A percentile compares a stretch with the other conserved stretches of the same genome.
Evolutionary conservation across 2,113 vertebrate species (phyloP).

Genomic region (Cebus imitator): DNA sequence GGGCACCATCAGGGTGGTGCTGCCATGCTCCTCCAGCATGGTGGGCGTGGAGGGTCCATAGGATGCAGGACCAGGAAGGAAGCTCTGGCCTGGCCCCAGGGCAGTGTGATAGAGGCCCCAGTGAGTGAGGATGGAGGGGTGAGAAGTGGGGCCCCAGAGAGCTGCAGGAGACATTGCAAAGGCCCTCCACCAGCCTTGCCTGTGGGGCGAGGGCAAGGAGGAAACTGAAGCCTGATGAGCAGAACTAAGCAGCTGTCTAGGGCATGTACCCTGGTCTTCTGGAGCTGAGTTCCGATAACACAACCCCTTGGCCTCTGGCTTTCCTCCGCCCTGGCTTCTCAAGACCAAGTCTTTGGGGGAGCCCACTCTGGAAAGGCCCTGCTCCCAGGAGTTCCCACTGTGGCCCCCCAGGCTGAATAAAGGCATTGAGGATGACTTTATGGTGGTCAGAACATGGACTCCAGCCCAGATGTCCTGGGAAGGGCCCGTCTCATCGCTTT

Average conservation of each 20-base stretch:
- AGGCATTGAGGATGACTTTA: not conserved
- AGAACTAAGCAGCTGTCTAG: not conserved
- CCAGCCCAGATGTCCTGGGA: not conserved
- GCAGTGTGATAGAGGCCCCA: not conserved
- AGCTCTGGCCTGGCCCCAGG: not conserved
- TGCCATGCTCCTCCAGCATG: not conserved
- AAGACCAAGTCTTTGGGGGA: not conserved
- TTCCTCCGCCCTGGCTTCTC: not conserved
- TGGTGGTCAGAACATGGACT: not conserved
- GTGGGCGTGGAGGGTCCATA: no score
- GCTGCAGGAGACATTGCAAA: not conserved
- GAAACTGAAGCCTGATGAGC: not conserved
- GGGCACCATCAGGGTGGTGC: accelerated
- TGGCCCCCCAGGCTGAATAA: not conserved
- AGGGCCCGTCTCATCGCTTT: not conserved
- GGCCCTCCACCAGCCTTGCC: not conserved
- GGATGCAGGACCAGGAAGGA: not conserved
- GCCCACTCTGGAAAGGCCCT: not conserved
- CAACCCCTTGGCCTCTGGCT: accelerated
- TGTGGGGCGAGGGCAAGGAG: not conserved
- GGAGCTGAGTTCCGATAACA: not conserved
- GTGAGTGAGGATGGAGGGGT: not conserved
- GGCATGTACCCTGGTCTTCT: not conserved
- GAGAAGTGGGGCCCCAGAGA: not conserved
- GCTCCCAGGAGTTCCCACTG: not conserved